Conservation (phyloP, 1,140 invertebrate species). For the Rhyacophila brunnea region DNA sequence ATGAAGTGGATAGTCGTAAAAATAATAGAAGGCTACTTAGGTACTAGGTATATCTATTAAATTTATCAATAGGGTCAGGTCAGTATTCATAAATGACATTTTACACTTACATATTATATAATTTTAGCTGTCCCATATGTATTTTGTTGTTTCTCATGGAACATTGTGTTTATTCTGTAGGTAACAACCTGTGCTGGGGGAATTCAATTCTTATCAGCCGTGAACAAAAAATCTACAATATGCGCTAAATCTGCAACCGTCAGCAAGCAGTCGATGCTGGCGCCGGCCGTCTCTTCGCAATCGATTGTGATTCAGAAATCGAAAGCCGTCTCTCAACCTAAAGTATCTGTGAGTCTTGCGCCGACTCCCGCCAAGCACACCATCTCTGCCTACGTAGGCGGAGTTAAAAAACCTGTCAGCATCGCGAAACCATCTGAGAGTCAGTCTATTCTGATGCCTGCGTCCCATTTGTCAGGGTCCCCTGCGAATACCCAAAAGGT, state of each 20-base stretch:
- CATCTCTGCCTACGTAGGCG: constrained; percentile 44
- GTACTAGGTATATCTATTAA: too few species aligned
- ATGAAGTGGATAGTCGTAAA: too few species aligned
- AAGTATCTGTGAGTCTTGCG: constrained; percentile 50
- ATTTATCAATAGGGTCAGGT: too few species aligned
- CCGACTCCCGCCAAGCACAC: constrained; percentile 43
- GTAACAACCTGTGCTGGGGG: constrained; percentile 46
- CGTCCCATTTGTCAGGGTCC: constrained; percentile 32
- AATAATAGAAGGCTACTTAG: too few species aligned
- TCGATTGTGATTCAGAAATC: constrained; percentile 54
- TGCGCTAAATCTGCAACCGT: constrained; percentile 42
- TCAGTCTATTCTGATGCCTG: constrained; percentile 50
- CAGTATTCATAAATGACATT: too few species aligned
- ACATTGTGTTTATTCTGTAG: constrained; percentile 38
- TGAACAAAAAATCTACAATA: constrained; percentile 46
- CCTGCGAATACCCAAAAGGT: constrained; percentile 45
- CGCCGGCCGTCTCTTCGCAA: constrained; percentile 44
- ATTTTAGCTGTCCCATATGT: too few species aligned
- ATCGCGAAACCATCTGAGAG: constrained; percentile 43
- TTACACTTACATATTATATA: too few species aligned
- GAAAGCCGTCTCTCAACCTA: constrained; percentile 47
- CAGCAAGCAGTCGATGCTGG: constrained; percentile 46
- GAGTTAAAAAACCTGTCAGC: constrained; percentile 44
- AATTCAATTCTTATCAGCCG: constrained; percentile 49
- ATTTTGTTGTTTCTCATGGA: not conserved